A percentile compares a stretch with the other conserved stretches of the same genome.
Conservation (phyloP, 2,797 vertebrate species). For the Lepus townsendii region DNA sequence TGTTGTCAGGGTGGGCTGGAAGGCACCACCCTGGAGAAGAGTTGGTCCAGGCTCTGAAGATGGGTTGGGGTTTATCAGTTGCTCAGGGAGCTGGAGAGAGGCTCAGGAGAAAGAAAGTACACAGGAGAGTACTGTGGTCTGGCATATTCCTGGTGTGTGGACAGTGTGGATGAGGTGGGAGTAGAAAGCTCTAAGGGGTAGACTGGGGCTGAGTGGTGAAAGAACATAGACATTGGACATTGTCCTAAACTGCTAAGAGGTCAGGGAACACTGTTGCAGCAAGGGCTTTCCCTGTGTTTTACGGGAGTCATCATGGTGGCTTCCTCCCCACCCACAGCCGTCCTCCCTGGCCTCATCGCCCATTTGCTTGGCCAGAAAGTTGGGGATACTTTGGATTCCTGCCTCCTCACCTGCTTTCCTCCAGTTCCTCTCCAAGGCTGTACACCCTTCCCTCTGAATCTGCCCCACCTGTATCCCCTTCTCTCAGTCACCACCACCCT, state of each 20-base stretch:
- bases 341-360: not conserved
- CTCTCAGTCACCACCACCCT: not conserved
- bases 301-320: accelerated
- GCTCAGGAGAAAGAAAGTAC: too few relatives aligned
- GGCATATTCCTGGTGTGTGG: not conserved
- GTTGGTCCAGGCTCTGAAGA: too few relatives aligned
- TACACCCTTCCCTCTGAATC: not conserved
- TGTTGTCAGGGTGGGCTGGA: not conserved
- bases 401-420: not conserved
- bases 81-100: too few relatives aligned
- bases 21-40: not conserved
- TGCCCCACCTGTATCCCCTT: too few relatives aligned
- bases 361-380: not conserved
- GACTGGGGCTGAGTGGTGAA: not conserved
- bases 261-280: not conserved
- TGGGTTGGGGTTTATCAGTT: too few relatives aligned
- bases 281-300: not conserved
- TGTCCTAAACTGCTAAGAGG: not conserved
- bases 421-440: not conserved
- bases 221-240: too few relatives aligned
- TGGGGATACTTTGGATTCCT: not conserved
- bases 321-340: not conserved
- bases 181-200: too few relatives aligned
- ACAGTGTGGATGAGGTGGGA: accelerated
- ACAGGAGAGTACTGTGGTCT: accelerated